Percentiles rank a stretch among this genome's conserved stretches.
Conservation (phyloP, 1,140 invertebrate genomes). For the Hyphantria cunea region DNA sequence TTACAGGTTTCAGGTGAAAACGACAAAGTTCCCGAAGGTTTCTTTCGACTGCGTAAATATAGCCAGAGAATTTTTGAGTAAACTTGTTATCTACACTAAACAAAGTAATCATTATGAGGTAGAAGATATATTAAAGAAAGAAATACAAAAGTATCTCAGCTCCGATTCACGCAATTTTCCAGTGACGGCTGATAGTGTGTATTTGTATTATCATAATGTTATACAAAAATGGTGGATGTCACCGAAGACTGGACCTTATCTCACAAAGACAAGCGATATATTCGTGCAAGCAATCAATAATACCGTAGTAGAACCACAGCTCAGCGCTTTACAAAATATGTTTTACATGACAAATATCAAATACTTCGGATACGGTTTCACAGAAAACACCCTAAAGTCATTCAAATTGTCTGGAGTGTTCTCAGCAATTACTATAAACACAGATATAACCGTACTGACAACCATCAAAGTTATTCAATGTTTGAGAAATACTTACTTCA, state of each 20-base stretch:
- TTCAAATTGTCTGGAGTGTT: neutral
- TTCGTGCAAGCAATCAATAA: constrained; percentile 1
- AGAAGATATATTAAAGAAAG: constrained; percentile 3
- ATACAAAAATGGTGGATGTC: constrained; percentile 28
- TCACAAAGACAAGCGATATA: constrained; percentile 8
- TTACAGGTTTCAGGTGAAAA: constrained; percentile 13
- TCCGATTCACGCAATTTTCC: neutral
- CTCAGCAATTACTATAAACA: neutral
- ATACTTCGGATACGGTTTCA: constrained; percentile 1
- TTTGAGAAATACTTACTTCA: neutral
- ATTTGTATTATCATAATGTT: constrained; percentile 20
- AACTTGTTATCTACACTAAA: constrained; percentile 7
- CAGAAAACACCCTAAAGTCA: neutral
- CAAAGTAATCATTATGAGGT: constrained; percentile 12
- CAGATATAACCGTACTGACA: neutral
- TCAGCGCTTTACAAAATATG: constrained; percentile 13
- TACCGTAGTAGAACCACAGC: neutral
- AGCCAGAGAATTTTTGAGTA: constrained; percentile 22
- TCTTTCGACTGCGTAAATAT: constrained; percentile 1
- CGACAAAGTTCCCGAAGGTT: constrained; percentile 4
- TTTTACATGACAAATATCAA: constrained; percentile 10
- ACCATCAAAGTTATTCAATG: constrained; percentile 2
- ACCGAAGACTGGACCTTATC: neutral
- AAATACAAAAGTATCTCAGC: constrained; percentile 8
- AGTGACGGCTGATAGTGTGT: constrained; percentile 7